Conservation (phyloP, 2,797 vertebrate genomes). For the Paguma larvata region DNA sequence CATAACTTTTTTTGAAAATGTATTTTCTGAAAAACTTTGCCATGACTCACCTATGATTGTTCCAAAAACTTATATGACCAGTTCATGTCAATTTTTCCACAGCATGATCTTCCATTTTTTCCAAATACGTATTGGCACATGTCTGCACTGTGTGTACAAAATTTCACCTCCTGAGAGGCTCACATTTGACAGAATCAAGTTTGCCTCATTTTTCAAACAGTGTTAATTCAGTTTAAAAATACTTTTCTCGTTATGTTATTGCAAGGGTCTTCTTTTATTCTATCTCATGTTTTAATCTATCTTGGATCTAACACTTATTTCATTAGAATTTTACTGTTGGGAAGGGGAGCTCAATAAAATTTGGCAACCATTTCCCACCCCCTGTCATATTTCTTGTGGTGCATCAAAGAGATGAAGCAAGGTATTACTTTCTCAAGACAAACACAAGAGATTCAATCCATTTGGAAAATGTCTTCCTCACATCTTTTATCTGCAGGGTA, state of each 20-base stretch:
- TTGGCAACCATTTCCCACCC: background rate
- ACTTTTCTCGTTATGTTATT: slow-evolving; percentile 63
- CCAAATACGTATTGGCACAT: slow-evolving; percentile 64
- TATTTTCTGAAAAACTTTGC: slow-evolving; percentile 56
- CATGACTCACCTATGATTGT: slow-evolving; percentile 50
- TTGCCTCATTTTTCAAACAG: slow-evolving; percentile 77
- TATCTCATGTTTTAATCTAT: slow-evolving; percentile 2
- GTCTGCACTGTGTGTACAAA: slow-evolving; percentile 66
- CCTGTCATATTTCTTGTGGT: slow-evolving; percentile 3
- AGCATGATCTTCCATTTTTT: slow-evolving; percentile 22
- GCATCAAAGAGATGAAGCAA: background rate
- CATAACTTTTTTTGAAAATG: slow-evolving; percentile 56
- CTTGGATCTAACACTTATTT: slow-evolving; percentile 28
- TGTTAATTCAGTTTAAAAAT: slow-evolving; percentile 78
- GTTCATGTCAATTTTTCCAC: slow-evolving; percentile 42
- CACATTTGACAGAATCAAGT: slow-evolving; percentile 70
- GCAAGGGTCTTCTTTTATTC: slow-evolving; percentile 60
- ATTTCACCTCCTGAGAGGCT: slow-evolving; percentile 55
- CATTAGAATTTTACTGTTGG: slow-evolving; percentile 55
- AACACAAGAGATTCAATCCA: slow-evolving; percentile 32
- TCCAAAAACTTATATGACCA: slow-evolving; percentile 44
- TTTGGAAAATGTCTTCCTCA: slow-evolving; percentile 3
- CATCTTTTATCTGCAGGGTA: background rate
- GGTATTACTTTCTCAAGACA: background rate
- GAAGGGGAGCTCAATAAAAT: background rate